Base-by-base conservation (phyloP, 2,888 invertebrate species). In the Hipparchia semele region DNA sequence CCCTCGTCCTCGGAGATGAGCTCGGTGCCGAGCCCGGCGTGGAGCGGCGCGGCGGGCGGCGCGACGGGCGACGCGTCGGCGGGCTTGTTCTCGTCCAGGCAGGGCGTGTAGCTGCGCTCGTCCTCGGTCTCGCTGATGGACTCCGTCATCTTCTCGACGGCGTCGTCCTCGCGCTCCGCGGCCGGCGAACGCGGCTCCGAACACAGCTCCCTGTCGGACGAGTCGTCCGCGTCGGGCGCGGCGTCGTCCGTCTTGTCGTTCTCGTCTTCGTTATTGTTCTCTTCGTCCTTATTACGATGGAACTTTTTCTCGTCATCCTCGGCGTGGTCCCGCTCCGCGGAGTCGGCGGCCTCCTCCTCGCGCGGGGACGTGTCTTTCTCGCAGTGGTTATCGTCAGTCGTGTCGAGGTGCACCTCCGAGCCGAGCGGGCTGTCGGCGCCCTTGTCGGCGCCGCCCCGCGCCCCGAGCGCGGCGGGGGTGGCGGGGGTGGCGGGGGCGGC, bases 1-100 rank as follows among this genome's bases (percentile, higher is more conserved):
- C 95, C 95, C 81, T 96, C 96, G 76, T 96, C 96, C 82, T 96
- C 96, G 0, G 97, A 97, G 79, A 97, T 96, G 86, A 96, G 91
- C 88, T 97, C 97, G 0, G 96, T 96, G 80, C 96, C 96, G 77
- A 96, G 94, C 3, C 39, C 39, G 39, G 39, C 39, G 49, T 49
- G 6, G 7, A 2, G 95, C 96, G 79, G 92, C 94, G 71, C 88
- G 53, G 88, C 90, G 1, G 83, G 82, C 71, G 90, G 23, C 23
- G 23, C 92, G 54, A 88, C 79, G 2, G 91, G 89, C 1, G 86
- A 87, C 73, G 90, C 91, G 75, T 89, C 86, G 39, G 64, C 76
- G 46, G 91, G 94, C 78, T 94, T 95, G 80, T 94, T 94, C 84
- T 96, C 96, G 85, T 96, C 96, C 70, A 96, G 91, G 79, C 96